Base-by-base conservation (phyloP, 2,888 invertebrate species). In the Apamea sordens region DNA sequence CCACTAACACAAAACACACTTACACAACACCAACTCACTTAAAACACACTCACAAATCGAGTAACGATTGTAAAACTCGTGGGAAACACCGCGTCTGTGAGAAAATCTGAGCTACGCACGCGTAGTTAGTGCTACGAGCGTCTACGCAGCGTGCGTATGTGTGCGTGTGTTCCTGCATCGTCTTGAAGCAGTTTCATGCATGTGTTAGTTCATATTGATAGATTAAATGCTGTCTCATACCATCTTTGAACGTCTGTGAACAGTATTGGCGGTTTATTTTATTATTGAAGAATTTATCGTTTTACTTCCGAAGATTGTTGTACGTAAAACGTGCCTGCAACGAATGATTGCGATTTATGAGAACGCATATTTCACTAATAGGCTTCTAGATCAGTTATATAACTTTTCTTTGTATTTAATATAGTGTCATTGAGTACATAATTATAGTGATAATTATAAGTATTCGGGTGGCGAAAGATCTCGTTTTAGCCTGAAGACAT, bases 161-260 rank as follows among this genome's bases (percentile, higher is more conserved):
- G 90, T 90, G 92, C 81, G 85, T 88, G 74, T 73, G 91, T 91
- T 92, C 89, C 85, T 86, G 91, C 91, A 92, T 87, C 88, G 85
- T 89, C 91, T 91, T 91, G 87, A 90, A 91, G 92, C 90, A 89
- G 88, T 89, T 89, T 89, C 77, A 73, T 85, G 73, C 69, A 89
- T 92, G 92, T 93, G 91, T 92, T 89, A 64, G 90, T 90, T 84
- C 84, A 89, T 89, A 90, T 89, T 92, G 93, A 93, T 92, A 94
- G 92, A 93, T 93, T 93, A 92, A 93, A 91, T 89, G 89, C 89
- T 87, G 90, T 86, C 90, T 91, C 90, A 89, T 88, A 90, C 86
- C 83, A 86, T 82, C 65, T 77, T 77, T 81, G 76, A 82, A 75
- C 70, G 77, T 71, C 63, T 79, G 47, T 77, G 76, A 82, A 82